Percentiles rank a stretch among this genome's conserved stretches.
Conservation (phyloP, 2,888 invertebrate genomes). For the Tholera decimalis region DNA sequence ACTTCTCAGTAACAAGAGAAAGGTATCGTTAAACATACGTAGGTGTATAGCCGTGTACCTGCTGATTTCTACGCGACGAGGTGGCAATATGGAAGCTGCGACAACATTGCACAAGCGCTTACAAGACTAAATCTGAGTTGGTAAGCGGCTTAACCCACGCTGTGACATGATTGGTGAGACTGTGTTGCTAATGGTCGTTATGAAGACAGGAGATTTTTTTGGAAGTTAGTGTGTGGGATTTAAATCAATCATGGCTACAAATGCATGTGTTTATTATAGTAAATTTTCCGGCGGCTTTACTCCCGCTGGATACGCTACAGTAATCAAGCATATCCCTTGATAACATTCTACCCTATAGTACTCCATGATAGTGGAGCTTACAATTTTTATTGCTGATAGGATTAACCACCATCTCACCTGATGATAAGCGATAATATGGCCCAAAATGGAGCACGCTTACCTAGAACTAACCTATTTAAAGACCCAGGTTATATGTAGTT, state of each 20-base stretch:
- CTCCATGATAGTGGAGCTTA: too few species aligned
- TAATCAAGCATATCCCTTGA: too few species aligned
- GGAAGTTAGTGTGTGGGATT: slow-evolving; percentile 4
- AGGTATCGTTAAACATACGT: slow-evolving; percentile 8
- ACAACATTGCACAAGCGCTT: slow-evolving; percentile 45
- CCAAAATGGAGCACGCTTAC: too few species aligned
- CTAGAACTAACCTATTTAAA: too few species aligned
- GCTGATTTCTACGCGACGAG: slow-evolving; percentile 6
- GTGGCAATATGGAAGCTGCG: slow-evolving; percentile 18
- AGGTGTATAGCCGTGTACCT: slow-evolving; percentile 15
- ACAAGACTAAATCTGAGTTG: slow-evolving; percentile 32
- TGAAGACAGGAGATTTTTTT: slow-evolving; percentile 2
- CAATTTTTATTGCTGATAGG: too few species aligned
- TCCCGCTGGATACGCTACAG: too few species aligned
- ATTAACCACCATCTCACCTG: too few species aligned
- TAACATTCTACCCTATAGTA: too few species aligned
- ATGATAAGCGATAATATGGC: too few species aligned
- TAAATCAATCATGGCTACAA: not conserved
- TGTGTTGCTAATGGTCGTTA: slow-evolving; percentile 12
- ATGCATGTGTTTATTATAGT: not conserved
- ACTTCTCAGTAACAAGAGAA: slow-evolving; percentile 17
- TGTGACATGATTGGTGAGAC: slow-evolving; percentile 37
- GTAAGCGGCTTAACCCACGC: slow-evolving; percentile 53
- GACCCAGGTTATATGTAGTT: too few species aligned
- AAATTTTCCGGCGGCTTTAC: too few species aligned